phyloP scores from a whole-genome alignment of 2,888 invertebrate genomes.

The Drosophila neotestacea region DNA sequence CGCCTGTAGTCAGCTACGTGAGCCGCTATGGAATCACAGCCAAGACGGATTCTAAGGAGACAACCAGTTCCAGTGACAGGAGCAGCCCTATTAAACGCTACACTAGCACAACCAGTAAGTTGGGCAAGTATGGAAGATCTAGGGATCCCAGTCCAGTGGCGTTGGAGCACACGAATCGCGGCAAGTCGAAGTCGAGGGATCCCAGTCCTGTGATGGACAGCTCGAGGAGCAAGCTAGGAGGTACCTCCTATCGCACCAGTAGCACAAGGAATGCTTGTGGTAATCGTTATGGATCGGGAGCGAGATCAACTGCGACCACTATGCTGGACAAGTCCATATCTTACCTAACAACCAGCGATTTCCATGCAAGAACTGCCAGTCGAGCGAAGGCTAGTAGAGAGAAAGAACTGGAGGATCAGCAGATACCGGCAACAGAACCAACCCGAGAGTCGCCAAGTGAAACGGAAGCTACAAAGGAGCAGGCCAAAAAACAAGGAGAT shows the following conservation, averaged over 20 bases:
- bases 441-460: slow-evolving; percentile 23
- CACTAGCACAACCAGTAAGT: slow-evolving; percentile 61
- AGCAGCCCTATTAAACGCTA: slow-evolving; percentile 78
- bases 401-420: slow-evolving; percentile 73
- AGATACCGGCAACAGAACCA: slow-evolving; percentile 21
- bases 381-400: slow-evolving; percentile 82
- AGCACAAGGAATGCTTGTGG: slow-evolving; percentile 61
- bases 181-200: slow-evolving; percentile 86
- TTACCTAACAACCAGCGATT: slow-evolving; percentile 84
- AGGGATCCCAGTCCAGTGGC: slow-evolving; percentile 84
- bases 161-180: slow-evolving; percentile 80
- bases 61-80: slow-evolving; percentile 65
- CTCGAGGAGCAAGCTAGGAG: slow-evolving; percentile 85
- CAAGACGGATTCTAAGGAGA: slow-evolving; percentile 61
- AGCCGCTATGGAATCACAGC: slow-evolving; percentile 78
- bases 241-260: slow-evolving; percentile 81
- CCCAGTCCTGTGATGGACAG: slow-evolving; percentile 86
- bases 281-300: slow-evolving; percentile 57
- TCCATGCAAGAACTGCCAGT: slow-evolving; percentile 82
- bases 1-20: slow-evolving; percentile 75
- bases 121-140: slow-evolving; percentile 81
- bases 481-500: slow-evolving; percentile 21
- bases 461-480: neutral
- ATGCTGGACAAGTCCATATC: slow-evolving; percentile 81
- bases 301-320: slow-evolving; percentile 36